phyloP scores from a whole-genome alignment of 2,888 invertebrate species.

The Heliconius sara region DNA sequence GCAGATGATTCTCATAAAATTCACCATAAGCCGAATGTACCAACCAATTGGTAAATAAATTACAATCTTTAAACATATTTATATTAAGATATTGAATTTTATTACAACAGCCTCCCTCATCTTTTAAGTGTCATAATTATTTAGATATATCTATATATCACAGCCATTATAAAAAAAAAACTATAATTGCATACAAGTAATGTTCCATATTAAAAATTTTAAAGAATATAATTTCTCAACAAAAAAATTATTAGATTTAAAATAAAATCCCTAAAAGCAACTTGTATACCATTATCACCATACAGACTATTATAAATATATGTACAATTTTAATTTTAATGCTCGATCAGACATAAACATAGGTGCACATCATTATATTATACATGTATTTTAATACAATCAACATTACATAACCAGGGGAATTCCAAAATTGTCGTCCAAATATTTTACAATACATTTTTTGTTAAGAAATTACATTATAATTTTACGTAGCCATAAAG shows the following conservation, averaged over 20 bases:
- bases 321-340: background rate
- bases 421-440: background rate
- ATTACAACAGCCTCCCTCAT: background rate
- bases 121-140: background rate
- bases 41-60: background rate
- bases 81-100: constrained; percentile 16
- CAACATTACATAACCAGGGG: background rate
- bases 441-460: background rate
- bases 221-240: background rate
- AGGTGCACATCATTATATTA: background rate
- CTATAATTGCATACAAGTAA: constrained; percentile 1
- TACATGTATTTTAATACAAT: background rate
- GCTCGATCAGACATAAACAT: background rate
- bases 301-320: background rate
- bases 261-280: background rate
- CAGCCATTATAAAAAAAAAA: background rate
- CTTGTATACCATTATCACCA: background rate
- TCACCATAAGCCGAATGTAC: background rate
- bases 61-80: background rate
- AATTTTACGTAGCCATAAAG: background rate
- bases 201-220: background rate
- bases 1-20: constrained; percentile 4
- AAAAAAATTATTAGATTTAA: background rate
- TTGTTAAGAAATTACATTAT: background rate
- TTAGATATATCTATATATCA: constrained; percentile 3